These are phyloP conservation scores for Crenuchus spilurus DNA, from an alignment of 2,797 vertebrate genomes.

Conservation along the genomic window DNA sequence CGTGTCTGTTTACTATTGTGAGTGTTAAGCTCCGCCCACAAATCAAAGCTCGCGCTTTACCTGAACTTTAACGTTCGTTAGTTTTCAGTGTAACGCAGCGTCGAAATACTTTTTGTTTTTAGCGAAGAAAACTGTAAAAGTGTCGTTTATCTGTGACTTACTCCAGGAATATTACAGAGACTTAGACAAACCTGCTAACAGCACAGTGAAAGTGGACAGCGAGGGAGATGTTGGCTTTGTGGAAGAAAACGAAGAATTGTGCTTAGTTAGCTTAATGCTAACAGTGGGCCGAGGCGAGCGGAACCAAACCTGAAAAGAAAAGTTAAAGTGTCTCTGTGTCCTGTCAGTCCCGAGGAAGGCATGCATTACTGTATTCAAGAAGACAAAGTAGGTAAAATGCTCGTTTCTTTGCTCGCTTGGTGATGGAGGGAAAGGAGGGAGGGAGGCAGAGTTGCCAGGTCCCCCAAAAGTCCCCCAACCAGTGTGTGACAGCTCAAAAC, in stretches of 20 bases:
- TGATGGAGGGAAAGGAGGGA: constrained; percentile 50
- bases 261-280: not conserved
- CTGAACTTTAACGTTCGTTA: not conserved
- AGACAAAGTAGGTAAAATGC: not conserved
- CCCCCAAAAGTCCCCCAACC: too few species aligned
- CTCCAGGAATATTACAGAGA: not conserved
- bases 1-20: not conserved
- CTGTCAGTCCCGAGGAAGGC: too few species aligned
- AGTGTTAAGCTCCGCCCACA: constrained; percentile 35
- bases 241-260: too few species aligned
- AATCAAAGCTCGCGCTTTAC: constrained; percentile 51
- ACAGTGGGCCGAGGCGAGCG: not conserved
- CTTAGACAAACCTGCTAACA: not conserved
- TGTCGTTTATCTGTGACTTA: not conserved
- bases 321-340: not conserved
- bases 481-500: too few species aligned
- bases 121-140: not conserved
- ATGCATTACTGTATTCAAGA: not conserved
- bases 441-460: not conserved
- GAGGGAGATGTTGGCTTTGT: not conserved
- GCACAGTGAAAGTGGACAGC: not conserved
- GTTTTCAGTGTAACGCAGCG: too few species aligned
- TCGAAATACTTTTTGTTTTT: not conserved
- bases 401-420: constrained; percentile 53
- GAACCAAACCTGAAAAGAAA: not conserved